phyloP scores from a whole-genome alignment of 37 sponge, comb jelly and placozoan species.

The Mnemiopsis leidyi region DNA sequence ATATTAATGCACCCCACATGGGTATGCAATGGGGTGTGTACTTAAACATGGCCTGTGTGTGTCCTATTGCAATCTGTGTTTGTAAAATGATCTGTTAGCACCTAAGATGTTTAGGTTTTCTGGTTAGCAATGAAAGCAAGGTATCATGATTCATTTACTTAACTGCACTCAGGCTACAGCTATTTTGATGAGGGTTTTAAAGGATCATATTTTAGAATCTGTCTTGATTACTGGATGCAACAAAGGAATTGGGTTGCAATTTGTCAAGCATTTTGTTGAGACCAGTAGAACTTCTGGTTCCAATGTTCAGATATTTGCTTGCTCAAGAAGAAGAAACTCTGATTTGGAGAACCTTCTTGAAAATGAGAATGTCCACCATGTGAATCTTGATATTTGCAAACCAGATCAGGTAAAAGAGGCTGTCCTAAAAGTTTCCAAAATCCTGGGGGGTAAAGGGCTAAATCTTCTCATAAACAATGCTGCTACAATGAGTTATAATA shows the following conservation, averaged over 20 bases:
- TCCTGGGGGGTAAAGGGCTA: conserved; percentile 3
- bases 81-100: no score
- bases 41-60: no score
- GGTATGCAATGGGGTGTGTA: no score
- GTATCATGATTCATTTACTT: no score
- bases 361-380: conserved; percentile 37
- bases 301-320: neutral
- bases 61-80: no score
- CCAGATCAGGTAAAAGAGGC: neutral
- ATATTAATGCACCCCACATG: no score
- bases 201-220: neutral
- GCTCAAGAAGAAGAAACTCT: neutral
- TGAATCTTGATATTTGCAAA: neutral
- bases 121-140: no score
- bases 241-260: conserved; percentile 50
- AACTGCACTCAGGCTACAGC: no score
- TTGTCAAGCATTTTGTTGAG: neutral
- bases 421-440: neutral
- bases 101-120: no score
- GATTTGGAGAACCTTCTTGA: neutral
- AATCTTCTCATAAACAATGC: conserved; percentile 61
- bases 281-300: neutral
- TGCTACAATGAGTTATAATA: neutral
- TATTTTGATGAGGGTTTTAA: neutral
- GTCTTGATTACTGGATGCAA: conserved; percentile 46